Evolutionary conservation across 2,888 invertebrate species (phyloP), one percentile per base, ranked within the genome.

Genomic region (Dolichomitus sp.): DNA sequence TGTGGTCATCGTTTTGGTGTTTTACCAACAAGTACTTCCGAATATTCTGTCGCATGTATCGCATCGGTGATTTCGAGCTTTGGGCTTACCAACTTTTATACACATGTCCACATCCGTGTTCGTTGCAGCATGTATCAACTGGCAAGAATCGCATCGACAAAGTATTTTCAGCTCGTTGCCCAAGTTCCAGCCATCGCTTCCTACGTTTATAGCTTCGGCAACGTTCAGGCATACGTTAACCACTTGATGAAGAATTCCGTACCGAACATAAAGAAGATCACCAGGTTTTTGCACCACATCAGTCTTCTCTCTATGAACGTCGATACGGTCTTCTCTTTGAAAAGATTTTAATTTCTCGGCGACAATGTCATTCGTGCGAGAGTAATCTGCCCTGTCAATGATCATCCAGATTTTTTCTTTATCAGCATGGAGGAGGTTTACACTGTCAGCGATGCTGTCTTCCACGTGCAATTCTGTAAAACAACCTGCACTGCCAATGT

Each of bases 1-100:
- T 17, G 37, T 61, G 61, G 17, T 61, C n/a, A 37, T 61, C 61
- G 33, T 59, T 59, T n/a, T n/a, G 59, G 59, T 59, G 59, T n/a
- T n/a, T 27, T n/a, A n/a, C 59, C 4, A 59, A n/a, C 33, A 59
- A 33, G 12, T 33, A 3, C 59, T 33, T 17, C 33, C 33, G n/a
- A 59, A 59, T 12, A 59, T 33, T 59, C 59, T n/a, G 33, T 27
- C 33, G 33, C 59, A 59, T 59, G 30, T 30, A 6, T 11, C 30
- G 59, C 59, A 59, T 30, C n/a, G 12, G 14, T 30, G 27, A 33
- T 4, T 59, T 33, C 33, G 59, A n/a, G 59, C 12, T 59, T 59
- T 59, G 5, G n/a, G 6, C 59, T 27, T 59, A 2, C 30, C 59
- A n/a, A 59, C 59, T n/a, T 59, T 59, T n/a, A 33, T 33, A n/a